Conservation (phyloP, 2,888 invertebrate species). For the Drosophila kanekoi region DNA sequence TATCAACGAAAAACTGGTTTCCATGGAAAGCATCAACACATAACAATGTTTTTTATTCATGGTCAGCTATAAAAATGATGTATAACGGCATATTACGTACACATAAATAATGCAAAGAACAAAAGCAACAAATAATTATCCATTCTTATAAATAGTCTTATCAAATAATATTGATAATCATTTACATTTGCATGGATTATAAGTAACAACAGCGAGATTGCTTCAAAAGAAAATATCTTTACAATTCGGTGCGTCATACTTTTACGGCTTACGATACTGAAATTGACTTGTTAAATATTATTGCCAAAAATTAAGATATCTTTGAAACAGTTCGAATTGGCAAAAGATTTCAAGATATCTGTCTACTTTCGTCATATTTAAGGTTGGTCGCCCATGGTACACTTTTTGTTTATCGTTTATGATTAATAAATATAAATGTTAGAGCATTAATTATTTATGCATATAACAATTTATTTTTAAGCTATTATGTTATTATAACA, state of each 20-base stretch:
- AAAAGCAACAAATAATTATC: slow-evolving; percentile 1
- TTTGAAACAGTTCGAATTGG: not conserved
- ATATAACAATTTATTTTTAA: too few relatives aligned
- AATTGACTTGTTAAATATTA: too few relatives aligned
- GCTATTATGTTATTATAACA: not conserved
- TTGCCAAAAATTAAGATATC: not conserved
- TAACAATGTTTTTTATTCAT: slow-evolving; percentile 27
- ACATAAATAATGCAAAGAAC: slow-evolving; percentile 4
- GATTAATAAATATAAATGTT: too few relatives aligned
- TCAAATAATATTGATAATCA: not conserved
- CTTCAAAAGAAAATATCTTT: not conserved
- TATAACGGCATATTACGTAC: slow-evolving; percentile 36
- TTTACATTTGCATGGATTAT: too few relatives aligned
- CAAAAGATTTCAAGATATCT: too few relatives aligned
- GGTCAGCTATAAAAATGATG: slow-evolving; percentile 7
- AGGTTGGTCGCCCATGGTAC: too few relatives aligned
- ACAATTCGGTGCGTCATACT: not conserved
- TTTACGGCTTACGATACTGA: not conserved
- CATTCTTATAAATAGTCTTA: not conserved
- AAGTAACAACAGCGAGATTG: not conserved
- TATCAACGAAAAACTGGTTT: slow-evolving; percentile 26
- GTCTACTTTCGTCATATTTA: too few relatives aligned
- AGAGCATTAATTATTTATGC: too few relatives aligned
- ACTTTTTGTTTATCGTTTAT: too few relatives aligned
- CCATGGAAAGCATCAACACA: slow-evolving; percentile 32